Percentiles rank a stretch among this genome's conserved stretches.
These are phyloP conservation scores for Xerus inauris DNA, from an alignment of 2,113 vertebrate species.

Conservation along the genomic window DNA sequence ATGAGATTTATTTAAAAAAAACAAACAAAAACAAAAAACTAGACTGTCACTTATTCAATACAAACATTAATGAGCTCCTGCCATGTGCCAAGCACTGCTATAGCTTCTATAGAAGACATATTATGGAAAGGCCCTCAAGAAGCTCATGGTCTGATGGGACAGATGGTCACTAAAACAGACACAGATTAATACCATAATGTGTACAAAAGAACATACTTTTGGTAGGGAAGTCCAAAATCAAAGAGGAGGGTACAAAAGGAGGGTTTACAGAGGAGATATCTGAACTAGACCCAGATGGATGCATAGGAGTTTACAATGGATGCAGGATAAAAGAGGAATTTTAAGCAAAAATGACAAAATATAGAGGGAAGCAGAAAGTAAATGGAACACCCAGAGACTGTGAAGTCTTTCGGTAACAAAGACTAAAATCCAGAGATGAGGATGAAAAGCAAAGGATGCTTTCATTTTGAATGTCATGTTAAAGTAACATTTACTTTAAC, in stretches of 20 bases:
- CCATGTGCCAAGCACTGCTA: not conserved
- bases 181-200: not conserved
- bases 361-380: not conserved
- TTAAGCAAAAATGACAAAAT: conserved; percentile 12
- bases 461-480: not conserved
- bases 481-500: conserved; percentile 19
- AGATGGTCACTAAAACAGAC: not conserved
- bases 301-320: not conserved
- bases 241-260: not conserved
- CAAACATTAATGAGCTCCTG: not conserved
- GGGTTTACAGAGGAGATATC: not conserved
- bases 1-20: not conserved
- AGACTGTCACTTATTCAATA: conserved; percentile 22
- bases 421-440: not conserved
- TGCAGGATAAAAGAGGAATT: not conserved
- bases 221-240: not conserved
- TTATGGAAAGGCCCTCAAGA: not conserved
- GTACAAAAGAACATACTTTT: not conserved
- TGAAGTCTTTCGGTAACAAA: not conserved
- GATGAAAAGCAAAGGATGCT: not conserved
- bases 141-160: not conserved
- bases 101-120: not conserved
- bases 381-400: not conserved
- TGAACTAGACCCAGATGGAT: not conserved
- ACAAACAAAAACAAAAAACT: not conserved